These are phyloP conservation scores for Dromococcyx pavoninus DNA, from an alignment of 2,797 vertebrate species.

Conservation along the genomic window DNA sequence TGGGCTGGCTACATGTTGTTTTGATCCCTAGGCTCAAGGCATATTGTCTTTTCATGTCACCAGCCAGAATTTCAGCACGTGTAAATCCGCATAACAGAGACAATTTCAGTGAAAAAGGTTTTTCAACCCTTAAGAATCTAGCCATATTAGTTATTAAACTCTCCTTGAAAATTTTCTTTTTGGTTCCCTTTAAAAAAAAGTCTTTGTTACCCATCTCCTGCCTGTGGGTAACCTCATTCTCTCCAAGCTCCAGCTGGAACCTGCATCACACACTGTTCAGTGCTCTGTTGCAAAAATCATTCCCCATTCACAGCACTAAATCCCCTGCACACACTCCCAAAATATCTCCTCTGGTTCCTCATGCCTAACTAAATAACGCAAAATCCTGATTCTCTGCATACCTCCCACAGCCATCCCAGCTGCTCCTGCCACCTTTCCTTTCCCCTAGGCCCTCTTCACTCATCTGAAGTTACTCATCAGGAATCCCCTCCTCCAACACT, in stretches of 20 bases:
- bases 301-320: slow-evolving; percentile 14
- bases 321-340: slow-evolving; percentile 36
- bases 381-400: slow-evolving; percentile 37
- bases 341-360: slow-evolving; percentile 38
- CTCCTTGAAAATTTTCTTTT: neutral
- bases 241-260: slow-evolving; percentile 51
- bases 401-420: slow-evolving; percentile 59
- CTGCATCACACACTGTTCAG: slow-evolving; percentile 16
- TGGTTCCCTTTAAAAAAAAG: neutral
- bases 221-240: slow-evolving; percentile 39
- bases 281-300: slow-evolving; percentile 38
- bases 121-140: neutral
- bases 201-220: slow-evolving; percentile 11
- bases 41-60: neutral
- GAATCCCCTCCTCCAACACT: neutral
- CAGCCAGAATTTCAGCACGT: neutral
- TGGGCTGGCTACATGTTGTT: neutral
- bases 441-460: slow-evolving; percentile 31
- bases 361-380: slow-evolving; percentile 53
- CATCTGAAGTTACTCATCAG: slow-evolving; percentile 41
- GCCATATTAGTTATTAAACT: neutral
- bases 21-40: neutral
- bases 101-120: neutral
- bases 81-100: neutral
- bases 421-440: slow-evolving; percentile 53